A percentile compares a stretch with the other conserved stretches of the same genome.
Evolutionary conservation across 2,888 invertebrate species (phyloP).

Genomic region (Vandiemenella viatica): DNA sequence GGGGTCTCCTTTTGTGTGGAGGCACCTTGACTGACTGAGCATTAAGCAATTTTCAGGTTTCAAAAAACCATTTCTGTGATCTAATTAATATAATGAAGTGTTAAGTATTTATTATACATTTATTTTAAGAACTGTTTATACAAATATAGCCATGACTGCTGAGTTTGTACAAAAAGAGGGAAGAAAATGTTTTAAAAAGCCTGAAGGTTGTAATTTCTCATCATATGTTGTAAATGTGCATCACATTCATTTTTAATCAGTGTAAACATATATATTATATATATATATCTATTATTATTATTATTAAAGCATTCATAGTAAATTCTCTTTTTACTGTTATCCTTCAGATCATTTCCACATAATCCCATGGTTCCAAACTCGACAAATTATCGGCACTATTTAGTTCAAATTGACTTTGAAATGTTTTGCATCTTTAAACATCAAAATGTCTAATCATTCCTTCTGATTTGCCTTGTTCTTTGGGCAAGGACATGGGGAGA

Average conservation of each 20-base stretch:
- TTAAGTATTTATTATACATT: background rate
- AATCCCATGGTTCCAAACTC: too few species aligned
- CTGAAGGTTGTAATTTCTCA: constrained; percentile 13
- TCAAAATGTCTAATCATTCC: too few species aligned
- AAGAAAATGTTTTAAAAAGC: constrained; percentile 3
- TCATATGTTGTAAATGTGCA: constrained; percentile 10
- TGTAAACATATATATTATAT: too few species aligned
- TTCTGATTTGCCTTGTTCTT: too few species aligned
- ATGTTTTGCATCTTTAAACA: too few species aligned
- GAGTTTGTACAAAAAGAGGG: background rate
- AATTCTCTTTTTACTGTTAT: background rate
- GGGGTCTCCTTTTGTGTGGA: background rate
- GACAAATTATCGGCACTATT: too few species aligned
- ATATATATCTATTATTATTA: constrained; percentile 4
- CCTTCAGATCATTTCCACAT: too few species aligned
- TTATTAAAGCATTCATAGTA: constrained; percentile 2
- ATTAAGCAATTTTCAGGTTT: constrained; percentile 14
- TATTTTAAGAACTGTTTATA: background rate
- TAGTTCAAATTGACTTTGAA: too few species aligned
- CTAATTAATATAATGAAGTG: background rate
- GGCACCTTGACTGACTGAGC: constrained; percentile 3
- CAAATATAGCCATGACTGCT: background rate
- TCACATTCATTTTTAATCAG: constrained; percentile 7
- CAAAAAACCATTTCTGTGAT: constrained; percentile 5
- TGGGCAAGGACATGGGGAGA: too few species aligned